These are phyloP conservation scores for Gnatocerus cornutus DNA, from an alignment of 2,888 invertebrate species.

Conservation along the genomic window DNA sequence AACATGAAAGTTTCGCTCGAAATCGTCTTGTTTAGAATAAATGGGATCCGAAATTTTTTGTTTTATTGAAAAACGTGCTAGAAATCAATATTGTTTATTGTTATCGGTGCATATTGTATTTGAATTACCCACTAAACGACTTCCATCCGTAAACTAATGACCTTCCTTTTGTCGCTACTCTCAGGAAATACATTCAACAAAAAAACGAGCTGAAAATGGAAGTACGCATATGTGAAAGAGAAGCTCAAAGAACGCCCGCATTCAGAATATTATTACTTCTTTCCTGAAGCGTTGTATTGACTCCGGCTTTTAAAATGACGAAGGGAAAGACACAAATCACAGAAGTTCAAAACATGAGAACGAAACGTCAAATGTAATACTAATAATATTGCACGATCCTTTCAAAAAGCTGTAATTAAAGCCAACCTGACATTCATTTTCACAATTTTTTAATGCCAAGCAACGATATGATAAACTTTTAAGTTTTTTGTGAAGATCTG, in stretches of 20 bases:
- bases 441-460: not conserved
- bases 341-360: conserved; percentile 42
- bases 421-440: conserved; percentile 15
- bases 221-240: conserved; percentile 52
- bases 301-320: conserved; percentile 50
- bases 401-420: conserved; percentile 32
- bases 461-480: not conserved
- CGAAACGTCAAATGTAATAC: conserved; percentile 40
- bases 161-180: conserved; percentile 48
- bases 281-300: conserved; percentile 52
- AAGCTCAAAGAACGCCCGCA: conserved; percentile 50
- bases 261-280: conserved; percentile 53
- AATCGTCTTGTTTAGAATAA: conserved; percentile 21
- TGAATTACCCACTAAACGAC: conserved; percentile 44
- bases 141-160: conserved; percentile 51
- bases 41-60: conserved; percentile 17
- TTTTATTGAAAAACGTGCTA: conserved; percentile 35
- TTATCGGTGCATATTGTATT: conserved; percentile 37
- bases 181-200: conserved; percentile 50
- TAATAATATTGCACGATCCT: conserved; percentile 26
- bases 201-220: conserved; percentile 51
- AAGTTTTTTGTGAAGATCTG: not conserved
- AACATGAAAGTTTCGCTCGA: conserved; percentile 17
- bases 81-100: conserved; percentile 42
- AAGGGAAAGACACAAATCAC: conserved; percentile 49